Evolutionary conservation across 2,797 vertebrate species (phyloP), one percentile per base, ranked within the genome.

Genomic region (Acrossocheilus fasciatus): DNA sequence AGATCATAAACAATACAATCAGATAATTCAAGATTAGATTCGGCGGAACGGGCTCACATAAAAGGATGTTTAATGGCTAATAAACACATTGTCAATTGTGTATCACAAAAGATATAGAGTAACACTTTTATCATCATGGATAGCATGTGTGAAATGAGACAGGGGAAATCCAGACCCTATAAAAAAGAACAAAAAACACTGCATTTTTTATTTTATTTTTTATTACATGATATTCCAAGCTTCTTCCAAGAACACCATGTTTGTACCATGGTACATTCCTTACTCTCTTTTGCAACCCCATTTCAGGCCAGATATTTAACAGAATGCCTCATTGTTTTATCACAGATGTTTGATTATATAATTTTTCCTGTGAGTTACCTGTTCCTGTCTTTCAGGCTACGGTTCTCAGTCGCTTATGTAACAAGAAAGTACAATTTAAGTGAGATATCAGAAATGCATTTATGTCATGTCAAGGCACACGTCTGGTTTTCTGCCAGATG

Each of bases 381-480:
- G 36, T 78, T 78, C 23, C 52, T 59, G 36, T 12, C 76, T 41
- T 39, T 10, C 36, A 41, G 54, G 36, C 12, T 78, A 43, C 12
- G 6, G 18, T 14, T 77, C 18, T 54, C 5, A 36, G 79, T 18
- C 2, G 4, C 7, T 57, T 47, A 57, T 69, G 36, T 57, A 41
- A 59, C 68, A 82, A 82, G 72, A 43, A 12, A 72, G 5, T 6
- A 26, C 30, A 34, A 36, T 26, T 54, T 82, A 57, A 82, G 41
- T 87, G 34, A 59, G 34, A 14, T 52, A 36, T 54, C 6, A 39
- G 62, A 23, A 54, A 57, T 11, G 36, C 74, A 36, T 76, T 54
- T 36, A 57, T 77, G 36, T n/a, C 52, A 77, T 26, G 26, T 30
- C 7, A 34, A 3, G 34, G 12, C 75, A 77, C 50, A 77, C 34